phyloP scores from a whole-genome alignment of 37 sponge, comb jelly and placozoan species.

The Beroe ovata region DNA sequence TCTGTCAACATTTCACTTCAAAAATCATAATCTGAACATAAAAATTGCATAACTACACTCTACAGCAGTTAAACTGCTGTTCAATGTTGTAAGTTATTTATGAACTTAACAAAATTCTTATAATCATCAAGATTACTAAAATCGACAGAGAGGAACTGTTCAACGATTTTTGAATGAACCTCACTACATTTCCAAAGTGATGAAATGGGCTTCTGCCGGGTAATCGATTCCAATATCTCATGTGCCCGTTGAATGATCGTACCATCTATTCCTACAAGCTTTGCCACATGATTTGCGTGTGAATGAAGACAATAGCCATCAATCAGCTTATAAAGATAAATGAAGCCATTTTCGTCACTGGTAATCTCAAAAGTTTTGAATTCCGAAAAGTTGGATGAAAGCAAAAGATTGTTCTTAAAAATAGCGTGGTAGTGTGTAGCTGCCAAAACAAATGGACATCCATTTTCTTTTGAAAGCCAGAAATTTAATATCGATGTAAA shows the following conservation, averaged over 20 bases:
- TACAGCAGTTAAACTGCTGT: too few relatives aligned
- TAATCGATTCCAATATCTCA: slow-evolving; percentile 67
- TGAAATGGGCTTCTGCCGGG: background rate
- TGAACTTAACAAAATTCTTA: background rate
- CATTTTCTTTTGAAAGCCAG: slow-evolving; percentile 73
- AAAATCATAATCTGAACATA: too few relatives aligned
- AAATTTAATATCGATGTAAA: slow-evolving; percentile 76
- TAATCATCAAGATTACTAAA: background rate
- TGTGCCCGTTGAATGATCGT: slow-evolving; percentile 75
- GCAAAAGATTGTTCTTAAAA: slow-evolving; percentile 81
- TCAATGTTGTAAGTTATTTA: background rate
- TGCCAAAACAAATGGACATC: slow-evolving; percentile 85
- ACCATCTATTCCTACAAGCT: slow-evolving; percentile 73
- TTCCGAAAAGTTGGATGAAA: slow-evolving; percentile 72
- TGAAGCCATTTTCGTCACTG: slow-evolving; percentile 76
- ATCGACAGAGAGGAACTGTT: background rate
- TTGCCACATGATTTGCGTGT: slow-evolving; percentile 88
- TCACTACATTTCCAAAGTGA: slow-evolving; percentile 8
- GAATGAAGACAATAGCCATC: slow-evolving; percentile 76
- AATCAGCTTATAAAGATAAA: slow-evolving; percentile 89
- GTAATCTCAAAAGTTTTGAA: slow-evolving; percentile 89
- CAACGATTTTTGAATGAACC: background rate
- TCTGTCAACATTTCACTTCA: too few relatives aligned
- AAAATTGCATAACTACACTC: too few relatives aligned
- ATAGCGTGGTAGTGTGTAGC: slow-evolving; percentile 96